Percentiles rank a stretch among this genome's conserved stretches.
Conservation (phyloP, 2,797 vertebrate species). For the Cryptoblepharus egeriae region DNA sequence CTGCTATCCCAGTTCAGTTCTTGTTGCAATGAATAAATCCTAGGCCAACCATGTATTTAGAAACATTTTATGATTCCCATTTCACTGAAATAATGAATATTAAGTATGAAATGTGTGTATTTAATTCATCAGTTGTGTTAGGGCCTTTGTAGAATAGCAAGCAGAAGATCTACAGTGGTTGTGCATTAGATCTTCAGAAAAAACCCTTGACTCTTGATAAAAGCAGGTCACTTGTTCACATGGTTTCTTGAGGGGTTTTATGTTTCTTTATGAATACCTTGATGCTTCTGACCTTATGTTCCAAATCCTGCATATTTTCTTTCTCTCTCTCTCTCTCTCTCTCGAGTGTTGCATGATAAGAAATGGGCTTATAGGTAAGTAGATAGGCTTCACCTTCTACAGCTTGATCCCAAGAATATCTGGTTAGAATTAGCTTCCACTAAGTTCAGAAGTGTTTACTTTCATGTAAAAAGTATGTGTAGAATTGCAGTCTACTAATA, state of each 20-base stretch:
- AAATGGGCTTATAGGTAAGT: neutral
- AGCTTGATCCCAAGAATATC: neutral
- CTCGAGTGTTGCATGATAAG: neutral
- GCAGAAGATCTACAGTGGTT: fast-evolving
- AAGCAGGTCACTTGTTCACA: fast-evolving
- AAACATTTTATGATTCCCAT: neutral
- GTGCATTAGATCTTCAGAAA: neutral
- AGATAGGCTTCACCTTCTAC: neutral
- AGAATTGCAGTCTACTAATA: neutral
- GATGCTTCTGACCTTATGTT: neutral
- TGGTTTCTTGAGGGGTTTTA: neutral
- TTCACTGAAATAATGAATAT: neutral
- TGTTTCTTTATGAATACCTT: neutral
- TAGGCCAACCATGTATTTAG: neutral
- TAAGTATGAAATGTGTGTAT: neutral
- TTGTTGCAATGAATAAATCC: neutral
- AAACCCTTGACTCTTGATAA: neutral
- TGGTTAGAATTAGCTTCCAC: neutral
- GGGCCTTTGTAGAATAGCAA: constrained; percentile 12
- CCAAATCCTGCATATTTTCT: neutral
- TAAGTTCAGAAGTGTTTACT: neutral
- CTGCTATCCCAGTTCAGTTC: neutral
- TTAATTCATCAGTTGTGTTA: neutral
- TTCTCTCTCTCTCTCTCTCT: too few species aligned
- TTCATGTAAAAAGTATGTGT: neutral